phyloP scores from a whole-genome alignment of 2,797 vertebrate species.

The Toxotes lorentzi region DNA sequence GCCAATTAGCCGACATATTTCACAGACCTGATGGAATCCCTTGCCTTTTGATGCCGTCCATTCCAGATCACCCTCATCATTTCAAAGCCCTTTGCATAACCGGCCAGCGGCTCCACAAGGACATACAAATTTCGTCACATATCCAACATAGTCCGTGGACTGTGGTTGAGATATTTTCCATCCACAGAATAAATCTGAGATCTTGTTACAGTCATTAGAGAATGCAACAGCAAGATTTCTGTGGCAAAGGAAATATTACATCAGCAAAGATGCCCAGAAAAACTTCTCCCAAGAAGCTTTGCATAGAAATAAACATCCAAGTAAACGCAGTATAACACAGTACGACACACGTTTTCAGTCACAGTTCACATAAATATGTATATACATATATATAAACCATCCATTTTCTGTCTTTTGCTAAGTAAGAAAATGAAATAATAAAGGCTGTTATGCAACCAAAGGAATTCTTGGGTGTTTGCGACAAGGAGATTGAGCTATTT shows the following conservation, averaged over 20 bases:
- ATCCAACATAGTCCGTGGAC: slow-evolving; percentile 48
- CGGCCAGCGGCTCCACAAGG: slow-evolving; percentile 57
- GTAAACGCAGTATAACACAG: slow-evolving; percentile 58
- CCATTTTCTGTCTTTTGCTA: slow-evolving; percentile 50
- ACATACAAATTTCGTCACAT: slow-evolving; percentile 48
- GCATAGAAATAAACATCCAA: slow-evolving; percentile 54
- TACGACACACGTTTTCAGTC: slow-evolving; percentile 38
- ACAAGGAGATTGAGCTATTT: slow-evolving; percentile 69
- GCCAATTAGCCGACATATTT: slow-evolving; percentile 63
- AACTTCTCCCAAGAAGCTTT: slow-evolving; percentile 48
- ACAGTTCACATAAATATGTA: slow-evolving; percentile 55
- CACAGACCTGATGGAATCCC: slow-evolving; percentile 50
- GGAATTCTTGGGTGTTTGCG: slow-evolving; percentile 74
- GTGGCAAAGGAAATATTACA: slow-evolving; percentile 76
- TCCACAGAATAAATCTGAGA: slow-evolving; percentile 62
- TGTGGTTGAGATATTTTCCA: slow-evolving; percentile 70
- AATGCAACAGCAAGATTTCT: slow-evolving; percentile 69
- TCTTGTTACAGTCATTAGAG: slow-evolving; percentile 64
- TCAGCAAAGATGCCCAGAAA: slow-evolving; percentile 68
- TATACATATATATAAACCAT: slow-evolving; percentile 62
- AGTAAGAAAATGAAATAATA: slow-evolving; percentile 64
- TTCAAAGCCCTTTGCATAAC: slow-evolving; percentile 34
- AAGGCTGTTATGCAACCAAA: slow-evolving; percentile 65
- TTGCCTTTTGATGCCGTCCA: slow-evolving; percentile 21
- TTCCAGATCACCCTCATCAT: slow-evolving; percentile 54